Base-by-base conservation (phyloP, 2,797 vertebrate genomes). In the Pelodytes ibericus region DNA sequence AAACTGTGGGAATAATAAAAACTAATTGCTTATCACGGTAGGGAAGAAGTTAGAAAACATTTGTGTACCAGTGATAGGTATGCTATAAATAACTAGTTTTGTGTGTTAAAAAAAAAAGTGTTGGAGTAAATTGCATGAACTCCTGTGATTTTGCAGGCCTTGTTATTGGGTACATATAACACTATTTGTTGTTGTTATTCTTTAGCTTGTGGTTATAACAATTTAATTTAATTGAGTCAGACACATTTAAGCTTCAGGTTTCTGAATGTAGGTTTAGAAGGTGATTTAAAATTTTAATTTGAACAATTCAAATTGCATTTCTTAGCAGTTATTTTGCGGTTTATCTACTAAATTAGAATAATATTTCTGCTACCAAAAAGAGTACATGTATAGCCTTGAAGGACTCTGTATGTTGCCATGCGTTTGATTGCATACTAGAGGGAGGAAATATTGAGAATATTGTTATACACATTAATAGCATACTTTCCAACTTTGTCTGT, bases 1-100 rank as follows among this genome's bases (percentile, higher is more conserved):
- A 69, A 36, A 31, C 49, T 33, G 53, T 39, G 53, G 36, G 36
- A 64, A 44, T 26, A 26, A 67, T 67, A 67, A 67, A 67, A 31
- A 22, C 49, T 30, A 51, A 67, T 47, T 22, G 47, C 56, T 29
- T 22, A 24, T 29, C 71, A 56, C 71, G 44, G 71, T 33, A 27
- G 71, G 71, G 24, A 63, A 18, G 60, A 16, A 53, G 30, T n/a
- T 63, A 26, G 58, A 24, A 44, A 60, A 47, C 57, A 36, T 72
- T 59, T 59, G 56, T 30, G 57, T 47, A 61, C 3, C n/a, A 22
- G 26, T 16, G 47, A 24, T 56, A 24, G 29, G 20, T 36, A 49
- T 18, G 9, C 0, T 33, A 20, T 56, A 69, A 69, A 69, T 69
- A 57, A 53, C 29, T 16, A 24, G 49, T 25, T 41, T 25, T 36